phyloP scores from a whole-genome alignment of 2,797 vertebrate species.

The Melanotaenia nigrans region DNA sequence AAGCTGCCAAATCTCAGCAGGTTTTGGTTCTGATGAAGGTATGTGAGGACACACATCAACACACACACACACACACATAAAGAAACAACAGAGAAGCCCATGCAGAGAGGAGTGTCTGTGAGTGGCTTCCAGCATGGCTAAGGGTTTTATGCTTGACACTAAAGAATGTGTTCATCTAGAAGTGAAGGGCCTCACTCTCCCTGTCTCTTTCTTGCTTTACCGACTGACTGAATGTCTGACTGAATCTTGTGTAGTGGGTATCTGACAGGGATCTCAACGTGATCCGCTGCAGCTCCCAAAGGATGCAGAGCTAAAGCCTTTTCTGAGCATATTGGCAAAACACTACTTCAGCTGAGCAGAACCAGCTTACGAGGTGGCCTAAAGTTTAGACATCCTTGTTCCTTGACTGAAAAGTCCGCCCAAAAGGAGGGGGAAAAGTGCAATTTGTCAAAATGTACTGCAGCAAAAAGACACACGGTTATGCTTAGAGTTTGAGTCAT shows the following conservation, averaged over 20 bases:
- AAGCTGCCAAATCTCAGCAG: conserved; percentile 64
- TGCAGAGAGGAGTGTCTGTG: conserved; percentile 30
- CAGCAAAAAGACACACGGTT: conserved; percentile 10
- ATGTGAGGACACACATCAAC: conserved; percentile 27
- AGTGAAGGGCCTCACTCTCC: conserved; percentile 57
- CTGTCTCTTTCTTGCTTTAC: conserved; percentile 57
- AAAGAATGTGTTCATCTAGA: conserved; percentile 66
- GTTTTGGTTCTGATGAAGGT: conserved; percentile 52
- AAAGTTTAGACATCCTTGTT: conserved; percentile 23
- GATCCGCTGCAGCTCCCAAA: conserved; percentile 59
- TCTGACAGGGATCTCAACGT: conserved; percentile 64
- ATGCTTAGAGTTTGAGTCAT: conserved; percentile 1
- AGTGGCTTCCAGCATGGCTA: conserved; percentile 61
- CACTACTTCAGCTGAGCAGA: conserved; percentile 28
- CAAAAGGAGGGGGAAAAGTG: conserved; percentile 10
- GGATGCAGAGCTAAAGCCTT: conserved; percentile 43
- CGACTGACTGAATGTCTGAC: conserved; percentile 51
- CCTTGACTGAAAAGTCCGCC: conserved; percentile 19
- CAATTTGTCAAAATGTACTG: conserved; percentile 43
- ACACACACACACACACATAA: background rate
- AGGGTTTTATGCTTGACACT: conserved; percentile 69
- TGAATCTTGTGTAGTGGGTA: conserved; percentile 50
- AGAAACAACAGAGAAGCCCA: conserved; percentile 22
- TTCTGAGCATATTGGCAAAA: conserved; percentile 35
- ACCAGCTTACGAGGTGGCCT: conserved; percentile 40